Evolutionary conservation across 2,113 vertebrate genomes (phyloP), one percentile per base, ranked within the genome.

Genomic region (Notechis scutatus): DNA sequence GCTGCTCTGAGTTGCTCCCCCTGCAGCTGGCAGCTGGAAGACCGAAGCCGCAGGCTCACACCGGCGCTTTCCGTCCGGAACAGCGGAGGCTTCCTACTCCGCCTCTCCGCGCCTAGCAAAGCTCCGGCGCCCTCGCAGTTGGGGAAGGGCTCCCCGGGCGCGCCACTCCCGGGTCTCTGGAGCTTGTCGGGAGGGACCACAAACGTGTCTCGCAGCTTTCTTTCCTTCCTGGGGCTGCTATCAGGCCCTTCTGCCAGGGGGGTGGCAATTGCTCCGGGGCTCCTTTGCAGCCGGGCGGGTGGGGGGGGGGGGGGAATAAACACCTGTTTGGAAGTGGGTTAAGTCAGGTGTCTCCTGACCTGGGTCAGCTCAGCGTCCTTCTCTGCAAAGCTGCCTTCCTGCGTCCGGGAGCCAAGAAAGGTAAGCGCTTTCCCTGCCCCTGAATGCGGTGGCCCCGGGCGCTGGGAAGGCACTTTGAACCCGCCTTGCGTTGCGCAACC

Each of bases 1-100:
- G 29, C 54, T 3, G 20, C 42, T 26, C 59, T 10, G 87, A 85
- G 39, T 61, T 61, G 93, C 93, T 93, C 90, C 93, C 93, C 87
- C 93, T 91, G 86, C 93, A 91, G 93, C 85, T 59, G 86, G 7
- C 90, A 91, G 85, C 85, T 11, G 26, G 61, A 50, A 88, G 56
- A 34, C 81, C 34, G 26, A 47, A 92, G 87, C 12, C 39, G 20
- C 56, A 45, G 20, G 26, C 92, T 18, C 69, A 18, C 54, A 50
- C 54, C 20, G 15, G 39, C 89, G n/a, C 50, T 11, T 64, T 57
- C 64, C 74, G 21, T 81, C 87, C 54, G 87, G 39, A 57, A 5
- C 34, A 88, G 85, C 34, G 1, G 52, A 21, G 34, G 29, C 86
- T 54, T 69, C 88, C 93, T 50, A 86, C 39, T 50, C 90, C 39